phyloP scores from a whole-genome alignment of 2,113 vertebrate species.

The Neopipo cinnamomea region DNA sequence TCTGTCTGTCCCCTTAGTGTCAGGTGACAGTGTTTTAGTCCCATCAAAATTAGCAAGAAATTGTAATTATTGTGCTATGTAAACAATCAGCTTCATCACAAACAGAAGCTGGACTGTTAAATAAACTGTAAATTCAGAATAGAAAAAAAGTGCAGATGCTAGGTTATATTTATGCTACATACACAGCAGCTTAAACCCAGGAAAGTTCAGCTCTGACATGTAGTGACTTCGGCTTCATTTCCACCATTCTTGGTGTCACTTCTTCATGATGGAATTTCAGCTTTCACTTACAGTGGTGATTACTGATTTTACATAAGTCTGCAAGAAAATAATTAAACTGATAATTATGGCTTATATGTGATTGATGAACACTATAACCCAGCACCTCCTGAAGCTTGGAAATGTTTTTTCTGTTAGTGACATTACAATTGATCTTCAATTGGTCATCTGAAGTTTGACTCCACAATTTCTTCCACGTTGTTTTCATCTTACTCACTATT shows the following conservation, averaged over 20 bases:
- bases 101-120: not conserved
- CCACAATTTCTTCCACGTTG: not conserved
- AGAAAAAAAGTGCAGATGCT: not conserved
- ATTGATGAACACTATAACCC: not conserved
- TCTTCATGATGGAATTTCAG: not conserved
- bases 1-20: not conserved
- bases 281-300: not conserved
- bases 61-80: not conserved
- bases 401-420: not conserved
- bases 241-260: not conserved
- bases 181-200: not conserved
- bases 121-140: not conserved
- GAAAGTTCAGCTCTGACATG: not conserved
- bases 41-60: not conserved
- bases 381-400: not conserved
- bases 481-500: not conserved
- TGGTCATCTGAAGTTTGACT: not conserved
- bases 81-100: not conserved
- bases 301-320: not conserved
- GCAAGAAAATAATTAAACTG: slow-evolving; percentile 18
- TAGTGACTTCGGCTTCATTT: not conserved
- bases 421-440: not conserved
- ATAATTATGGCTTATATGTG: not conserved
- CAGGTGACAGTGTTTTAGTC: not conserved
- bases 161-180: not conserved